Conservation (phyloP, 2,113 vertebrate genomes). For the Passer domesticus region DNA sequence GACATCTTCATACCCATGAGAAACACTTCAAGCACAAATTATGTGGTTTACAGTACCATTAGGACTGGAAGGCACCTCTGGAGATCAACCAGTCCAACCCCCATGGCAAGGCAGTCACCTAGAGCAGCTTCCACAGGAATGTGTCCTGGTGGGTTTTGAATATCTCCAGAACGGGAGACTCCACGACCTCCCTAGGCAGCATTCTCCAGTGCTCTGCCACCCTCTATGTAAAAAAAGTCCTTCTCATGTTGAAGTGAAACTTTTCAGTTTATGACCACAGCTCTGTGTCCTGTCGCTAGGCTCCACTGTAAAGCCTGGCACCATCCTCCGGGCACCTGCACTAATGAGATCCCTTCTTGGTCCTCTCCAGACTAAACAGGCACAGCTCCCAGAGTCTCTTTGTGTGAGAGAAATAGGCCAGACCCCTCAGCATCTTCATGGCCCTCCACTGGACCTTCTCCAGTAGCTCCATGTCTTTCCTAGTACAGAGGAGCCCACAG, state of each 20-base stretch:
- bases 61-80: neutral
- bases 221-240: neutral
- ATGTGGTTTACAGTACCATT: neutral
- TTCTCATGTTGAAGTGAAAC: neutral
- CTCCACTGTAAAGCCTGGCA: neutral
- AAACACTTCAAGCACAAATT: neutral
- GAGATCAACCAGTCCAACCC: neutral
- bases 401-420: neutral
- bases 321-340: neutral
- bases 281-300: fast-evolving
- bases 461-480: neutral
- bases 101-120: neutral
- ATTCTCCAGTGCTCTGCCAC: neutral
- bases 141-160: neutral
- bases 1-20: neutral
- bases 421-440: neutral
- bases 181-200: fast-evolving
- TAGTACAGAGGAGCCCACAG: neutral
- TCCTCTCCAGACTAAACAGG: neutral
- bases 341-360: neutral
- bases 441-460: neutral
- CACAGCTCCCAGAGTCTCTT: neutral
- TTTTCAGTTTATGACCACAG: neutral
- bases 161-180: neutral
- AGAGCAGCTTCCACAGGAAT: neutral